Evolutionary conservation across 2,113 vertebrate genomes (phyloP), one percentile per base, ranked within the genome.

Genomic region (Recurvirostra avosetta): DNA sequence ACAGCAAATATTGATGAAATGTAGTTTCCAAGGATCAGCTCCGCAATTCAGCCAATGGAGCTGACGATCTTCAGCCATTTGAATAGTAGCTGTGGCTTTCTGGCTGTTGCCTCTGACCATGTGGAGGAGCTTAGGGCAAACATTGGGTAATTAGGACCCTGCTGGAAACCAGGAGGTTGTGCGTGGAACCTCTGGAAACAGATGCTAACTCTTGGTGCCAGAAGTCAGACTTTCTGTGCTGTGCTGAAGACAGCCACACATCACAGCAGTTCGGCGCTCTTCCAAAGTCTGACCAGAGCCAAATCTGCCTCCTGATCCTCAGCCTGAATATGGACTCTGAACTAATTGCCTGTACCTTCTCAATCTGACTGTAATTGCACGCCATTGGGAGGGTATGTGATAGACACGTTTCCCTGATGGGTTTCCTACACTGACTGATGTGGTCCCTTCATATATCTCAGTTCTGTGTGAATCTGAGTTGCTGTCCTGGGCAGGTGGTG

Each of bases 1-100:
- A 58, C 32, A 80, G 49, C 55, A 97, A 96, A 94, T 65, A 90
- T 29, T 96, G 79, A 85, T 58, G 55, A 80, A 95, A 87, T 21
- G 47, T 20, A 5, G 8, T 74, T 74, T 3, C 3, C 12, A 7
- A 90, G n/a, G 32, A 40, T 58, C 9, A 41, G 17, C 18, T 55
- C 71, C 8, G 2, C 55, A 77, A 49, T 27, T 82, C 25, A 71
- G 62, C 53, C 45, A 90, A 53, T 27, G 40, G 56, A 90, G 12
- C 19, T 75, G 74, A 58, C 36, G 52, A 7, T 30, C 29, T 72
- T 71, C 56, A 71, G 27, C 41, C 22, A 22, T 88, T 49, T 62
- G 3, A 1, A n/a, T 6, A 32, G 53, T 3, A 79, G 36, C 53
- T 81, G 52, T 55, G 71, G 25, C 45, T 68, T 88, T 62, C 40